Conservation (phyloP, 2,113 vertebrate genomes). For the Microtus montanus region DNA sequence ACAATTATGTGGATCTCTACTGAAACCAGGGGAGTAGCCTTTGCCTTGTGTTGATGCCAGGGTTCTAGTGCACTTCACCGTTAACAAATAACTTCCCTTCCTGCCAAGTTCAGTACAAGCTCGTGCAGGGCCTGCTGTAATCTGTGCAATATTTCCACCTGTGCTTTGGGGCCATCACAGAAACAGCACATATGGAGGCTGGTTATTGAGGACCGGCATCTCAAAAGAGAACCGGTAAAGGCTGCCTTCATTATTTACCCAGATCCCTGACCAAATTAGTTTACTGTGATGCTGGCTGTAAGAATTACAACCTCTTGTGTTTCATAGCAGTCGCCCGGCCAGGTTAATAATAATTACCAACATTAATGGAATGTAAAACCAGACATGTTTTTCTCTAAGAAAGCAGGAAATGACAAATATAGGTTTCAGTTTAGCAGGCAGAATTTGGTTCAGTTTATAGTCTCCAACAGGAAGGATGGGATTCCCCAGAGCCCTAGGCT, state of each 20-base stretch:
- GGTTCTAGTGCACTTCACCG: background rate
- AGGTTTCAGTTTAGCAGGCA: constrained; percentile 13
- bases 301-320: background rate
- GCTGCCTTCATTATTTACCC: background rate
- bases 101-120: constrained; percentile 1
- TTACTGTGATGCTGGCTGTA: background rate
- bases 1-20: constrained; percentile 9
- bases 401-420: constrained; percentile 35
- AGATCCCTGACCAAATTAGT: background rate
- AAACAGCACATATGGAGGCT: background rate
- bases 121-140: background rate
- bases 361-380: background rate
- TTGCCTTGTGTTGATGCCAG: background rate
- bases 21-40: background rate
- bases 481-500: background rate
- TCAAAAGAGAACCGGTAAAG: background rate
- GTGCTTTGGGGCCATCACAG: background rate
- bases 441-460: background rate
- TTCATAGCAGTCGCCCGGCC: background rate
- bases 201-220: background rate
- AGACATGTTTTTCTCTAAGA: constrained; percentile 24
- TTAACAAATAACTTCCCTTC: constrained; percentile 50
- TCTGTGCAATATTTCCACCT: background rate
- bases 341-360: constrained; percentile 7
- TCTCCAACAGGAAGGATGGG: background rate